Percentiles rank a stretch among this genome's conserved stretches.
phyloP scores from a whole-genome alignment of 2,888 invertebrate genomes.

The Cepaea hortensis region DNA sequence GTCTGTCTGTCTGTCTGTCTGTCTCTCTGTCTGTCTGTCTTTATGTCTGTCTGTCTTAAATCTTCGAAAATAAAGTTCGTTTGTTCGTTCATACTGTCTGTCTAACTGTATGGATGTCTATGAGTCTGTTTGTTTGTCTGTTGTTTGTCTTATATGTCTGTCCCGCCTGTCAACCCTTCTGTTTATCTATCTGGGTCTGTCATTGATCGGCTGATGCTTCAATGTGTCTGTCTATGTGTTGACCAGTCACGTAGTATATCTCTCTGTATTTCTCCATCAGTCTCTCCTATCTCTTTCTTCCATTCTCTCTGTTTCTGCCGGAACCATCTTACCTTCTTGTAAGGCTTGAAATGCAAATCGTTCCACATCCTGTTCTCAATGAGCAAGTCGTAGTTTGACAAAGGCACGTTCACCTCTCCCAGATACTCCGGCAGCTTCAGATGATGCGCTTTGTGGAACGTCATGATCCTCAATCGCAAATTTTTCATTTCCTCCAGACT shows the following conservation, averaged over 20 bases:
- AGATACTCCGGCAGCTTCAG: constrained; percentile 74
- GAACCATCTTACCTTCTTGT: constrained; percentile 49
- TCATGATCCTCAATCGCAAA: constrained; percentile 72
- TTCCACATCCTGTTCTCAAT: constrained; percentile 76
- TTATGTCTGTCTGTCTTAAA: background rate
- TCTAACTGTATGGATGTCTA: background rate
- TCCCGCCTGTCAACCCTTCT: background rate
- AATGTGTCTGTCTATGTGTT: too few species aligned
- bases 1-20: background rate
- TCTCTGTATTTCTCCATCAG: too few species aligned
- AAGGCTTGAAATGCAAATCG: constrained; percentile 58
- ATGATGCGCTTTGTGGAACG: constrained; percentile 74
- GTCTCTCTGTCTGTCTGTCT: background rate
- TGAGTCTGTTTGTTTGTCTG: background rate
- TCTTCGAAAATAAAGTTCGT: too few species aligned
- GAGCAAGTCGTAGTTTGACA: constrained; percentile 74
- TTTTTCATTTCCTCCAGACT: constrained; percentile 73
- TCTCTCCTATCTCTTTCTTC: background rate
- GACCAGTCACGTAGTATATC: too few species aligned
- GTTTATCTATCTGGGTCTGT: background rate
- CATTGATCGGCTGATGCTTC: too few species aligned
- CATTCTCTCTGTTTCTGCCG: background rate
- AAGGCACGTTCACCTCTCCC: constrained; percentile 74
- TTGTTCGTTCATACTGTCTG: background rate
- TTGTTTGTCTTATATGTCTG: background rate